Conservation (phyloP, 2,797 vertebrate species). For the Falco concolor region DNA sequence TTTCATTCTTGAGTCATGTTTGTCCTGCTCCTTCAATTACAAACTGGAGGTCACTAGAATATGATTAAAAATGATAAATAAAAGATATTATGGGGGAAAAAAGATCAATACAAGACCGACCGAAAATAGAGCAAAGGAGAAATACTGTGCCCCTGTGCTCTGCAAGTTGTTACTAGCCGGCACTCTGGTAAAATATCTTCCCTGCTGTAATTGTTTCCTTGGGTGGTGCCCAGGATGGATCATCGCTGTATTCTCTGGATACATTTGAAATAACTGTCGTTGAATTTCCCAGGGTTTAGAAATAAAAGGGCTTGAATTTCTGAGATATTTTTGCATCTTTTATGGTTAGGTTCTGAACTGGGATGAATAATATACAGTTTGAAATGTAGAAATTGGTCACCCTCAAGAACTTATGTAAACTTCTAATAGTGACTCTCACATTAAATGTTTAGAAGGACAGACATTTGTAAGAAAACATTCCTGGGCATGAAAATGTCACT, state of each 20-base stretch:
- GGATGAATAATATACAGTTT: neutral
- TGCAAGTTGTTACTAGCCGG: neutral
- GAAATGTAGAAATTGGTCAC: neutral
- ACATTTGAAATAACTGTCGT: neutral
- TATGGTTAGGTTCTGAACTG: neutral
- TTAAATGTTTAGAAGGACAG: neutral
- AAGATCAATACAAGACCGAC: neutral
- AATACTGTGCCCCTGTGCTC: neutral
- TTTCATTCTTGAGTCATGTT: neutral
- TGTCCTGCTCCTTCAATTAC: neutral
- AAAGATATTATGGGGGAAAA: neutral
- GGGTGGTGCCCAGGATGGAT: neutral
- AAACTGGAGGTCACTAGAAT: neutral
- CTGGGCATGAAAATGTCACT: neutral
- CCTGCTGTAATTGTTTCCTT: neutral
- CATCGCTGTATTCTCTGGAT: neutral
- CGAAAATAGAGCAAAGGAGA: neutral
- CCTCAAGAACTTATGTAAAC: neutral
- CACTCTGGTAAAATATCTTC: neutral
- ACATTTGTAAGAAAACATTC: neutral
- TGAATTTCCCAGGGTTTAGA: neutral
- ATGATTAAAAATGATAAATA: constrained; percentile 40
- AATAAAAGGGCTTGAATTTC: neutral
- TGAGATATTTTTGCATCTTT: neutral
- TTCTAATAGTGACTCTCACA: neutral